Conservation (phyloP, 1,140 invertebrate species). For the Antheraea mylitta region DNA sequence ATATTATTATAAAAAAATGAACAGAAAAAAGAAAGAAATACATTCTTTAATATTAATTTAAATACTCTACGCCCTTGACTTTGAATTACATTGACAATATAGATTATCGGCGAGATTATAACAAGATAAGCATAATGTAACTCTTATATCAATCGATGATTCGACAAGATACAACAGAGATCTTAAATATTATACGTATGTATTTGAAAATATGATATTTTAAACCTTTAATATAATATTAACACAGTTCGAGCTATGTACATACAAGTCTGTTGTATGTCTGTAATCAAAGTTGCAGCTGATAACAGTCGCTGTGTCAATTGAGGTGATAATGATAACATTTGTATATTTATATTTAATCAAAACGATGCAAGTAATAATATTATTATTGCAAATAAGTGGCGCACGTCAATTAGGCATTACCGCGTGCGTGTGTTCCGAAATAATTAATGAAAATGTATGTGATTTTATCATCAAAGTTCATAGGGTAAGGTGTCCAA, state of each 20-base stretch:
- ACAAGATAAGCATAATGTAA: neutral
- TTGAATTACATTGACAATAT: neutral
- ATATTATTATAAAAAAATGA: too few species aligned
- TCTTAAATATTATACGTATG: neutral
- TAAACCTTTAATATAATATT: neutral
- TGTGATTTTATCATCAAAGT: too few species aligned
- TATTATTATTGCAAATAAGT: constrained; percentile 1
- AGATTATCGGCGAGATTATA: neutral
- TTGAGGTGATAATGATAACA: constrained; percentile 32
- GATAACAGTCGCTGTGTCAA: constrained; percentile 33
- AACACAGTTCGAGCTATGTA: constrained; percentile 9
- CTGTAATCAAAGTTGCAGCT: constrained; percentile 37
- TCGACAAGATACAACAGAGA: neutral
- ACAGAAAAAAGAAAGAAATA: too few species aligned
- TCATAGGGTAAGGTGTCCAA: too few species aligned
- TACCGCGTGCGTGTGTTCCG: neutral
- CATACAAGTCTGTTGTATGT: constrained; percentile 13
- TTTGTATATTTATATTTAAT: constrained; percentile 32
- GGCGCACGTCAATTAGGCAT: neutral
- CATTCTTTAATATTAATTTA: too few species aligned
- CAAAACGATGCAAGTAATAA: constrained; percentile 13
- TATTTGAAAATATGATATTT: neutral
- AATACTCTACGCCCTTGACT: neutral
- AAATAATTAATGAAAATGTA: neutral
- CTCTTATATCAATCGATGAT: neutral